A percentile compares a stretch with the other conserved stretches of the same genome.
phyloP scores from a whole-genome alignment of 2,113 vertebrate genomes.

The Labeo catla region DNA sequence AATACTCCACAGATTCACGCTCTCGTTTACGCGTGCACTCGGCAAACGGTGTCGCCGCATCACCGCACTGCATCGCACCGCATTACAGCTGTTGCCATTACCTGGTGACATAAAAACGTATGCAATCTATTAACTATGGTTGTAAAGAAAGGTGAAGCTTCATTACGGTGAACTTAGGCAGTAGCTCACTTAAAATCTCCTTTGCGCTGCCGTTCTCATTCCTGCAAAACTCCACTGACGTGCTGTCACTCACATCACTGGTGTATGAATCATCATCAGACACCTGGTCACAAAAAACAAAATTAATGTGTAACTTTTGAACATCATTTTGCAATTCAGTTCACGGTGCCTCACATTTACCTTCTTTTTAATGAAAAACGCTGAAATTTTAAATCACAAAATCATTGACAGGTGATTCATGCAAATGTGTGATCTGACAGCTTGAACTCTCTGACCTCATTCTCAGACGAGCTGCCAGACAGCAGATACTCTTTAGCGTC shows the following conservation, averaged over 20 bases:
- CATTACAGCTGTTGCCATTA: constrained; percentile 74
- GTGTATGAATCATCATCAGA: constrained; percentile 95
- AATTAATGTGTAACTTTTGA: not conserved
- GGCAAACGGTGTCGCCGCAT: constrained; percentile 29
- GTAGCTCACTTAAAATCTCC: constrained; percentile 78
- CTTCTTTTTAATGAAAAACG: not conserved
- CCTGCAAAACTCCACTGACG: constrained; percentile 90
- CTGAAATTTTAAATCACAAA: too few relatives aligned
- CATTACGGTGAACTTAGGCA: not conserved
- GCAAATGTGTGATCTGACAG: not conserved
- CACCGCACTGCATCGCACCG: not conserved
- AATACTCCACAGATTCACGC: constrained; percentile 87
- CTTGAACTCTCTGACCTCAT: constrained; percentile 82
- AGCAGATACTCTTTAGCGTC: constrained; percentile 94
- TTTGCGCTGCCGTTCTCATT: constrained; percentile 85
- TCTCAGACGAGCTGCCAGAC: constrained; percentile 96
- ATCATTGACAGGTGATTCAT: not conserved
- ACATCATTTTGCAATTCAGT: not conserved
- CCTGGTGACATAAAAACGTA: constrained; percentile 61
- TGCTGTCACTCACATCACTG: constrained; percentile 95
- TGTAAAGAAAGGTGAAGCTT: not conserved
- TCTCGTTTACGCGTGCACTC: constrained; percentile 34
- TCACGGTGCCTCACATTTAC: not conserved
- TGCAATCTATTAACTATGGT: not conserved
- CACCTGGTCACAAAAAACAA: constrained; percentile 21